Evolutionary conservation across 2,113 vertebrate genomes (phyloP), one percentile per base, ranked within the genome.

Genomic region (Tylochromis polylepis): DNA sequence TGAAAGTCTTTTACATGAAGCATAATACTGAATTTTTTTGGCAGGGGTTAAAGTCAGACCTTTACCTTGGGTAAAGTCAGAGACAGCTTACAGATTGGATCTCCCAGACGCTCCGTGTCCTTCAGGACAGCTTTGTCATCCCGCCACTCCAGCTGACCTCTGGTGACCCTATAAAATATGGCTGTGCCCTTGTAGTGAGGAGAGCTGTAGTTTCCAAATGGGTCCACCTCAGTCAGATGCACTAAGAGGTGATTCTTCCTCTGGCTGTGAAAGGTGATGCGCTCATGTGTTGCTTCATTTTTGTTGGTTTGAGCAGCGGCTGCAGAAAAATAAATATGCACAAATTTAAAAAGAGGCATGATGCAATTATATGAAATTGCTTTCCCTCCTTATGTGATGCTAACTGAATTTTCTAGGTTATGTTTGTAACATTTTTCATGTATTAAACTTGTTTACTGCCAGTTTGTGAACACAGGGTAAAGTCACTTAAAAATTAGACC

Each of bases 171-270:
- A 77, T 97, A 97, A 83, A 98, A 96, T 8, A 94, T 53, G 49
- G 88, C 94, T 1, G 95, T 95, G 43, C 97, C 98, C 92, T 98
- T 99, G 91, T 98, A 98, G 93, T 98, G 93, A 24, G 97, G 95
- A 5, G 96, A 98, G 86, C 97, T 97, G 86, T 97, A 94, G 92
- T 98, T 98, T 77, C 97, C 97, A 51, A 97, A 98, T 9, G 97
- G 96, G 93, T 98, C 97, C 79, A 98, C 94, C 75, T 97, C 97
- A 34, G 95, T 96, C 11, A 97, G 96, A 79, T 87, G 93, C 20
- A 98, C 90, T 29, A 91, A 83, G 72, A 98, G 90, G 55, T 92
- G 95, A 31, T 95, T 91, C 83, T 92, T 97, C 89, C 95, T 95
- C 95, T 98, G 97, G 59, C 93, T 96, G 89, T 98, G 97, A 92